phyloP scores from a whole-genome alignment of 1,140 invertebrate species.

The Stratiolaelaps scimitus region DNA sequence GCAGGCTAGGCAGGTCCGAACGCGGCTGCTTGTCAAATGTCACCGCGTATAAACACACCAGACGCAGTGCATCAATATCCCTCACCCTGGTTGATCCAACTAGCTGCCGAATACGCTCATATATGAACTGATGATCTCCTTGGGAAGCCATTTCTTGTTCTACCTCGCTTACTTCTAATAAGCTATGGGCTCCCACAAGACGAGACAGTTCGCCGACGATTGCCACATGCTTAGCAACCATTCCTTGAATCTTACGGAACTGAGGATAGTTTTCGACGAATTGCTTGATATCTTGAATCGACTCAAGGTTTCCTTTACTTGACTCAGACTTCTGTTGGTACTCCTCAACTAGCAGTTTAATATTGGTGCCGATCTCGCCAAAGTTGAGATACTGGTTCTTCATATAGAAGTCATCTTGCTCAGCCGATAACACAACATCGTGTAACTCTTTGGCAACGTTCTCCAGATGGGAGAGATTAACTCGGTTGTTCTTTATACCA shows the following conservation, averaged over 20 bases:
- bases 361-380: conserved; percentile 93
- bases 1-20: conserved; percentile 11
- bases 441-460: conserved; percentile 62
- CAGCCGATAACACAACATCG: conserved; percentile 81
- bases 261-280: conserved; percentile 97
- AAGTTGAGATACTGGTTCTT: conserved; percentile 93
- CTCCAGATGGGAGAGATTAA: conserved; percentile 68
- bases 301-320: conserved; percentile 93
- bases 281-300: conserved; percentile 94
- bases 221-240: conserved; percentile 91
- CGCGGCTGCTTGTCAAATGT: conserved; percentile 68
- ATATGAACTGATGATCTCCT: conserved; percentile 58
- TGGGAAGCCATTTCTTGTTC: conserved; percentile 92
- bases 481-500: conserved; percentile 85
- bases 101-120: conserved; percentile 57
- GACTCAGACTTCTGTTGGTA: conserved; percentile 91
- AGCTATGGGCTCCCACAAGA: conserved; percentile 58
- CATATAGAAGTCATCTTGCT: conserved; percentile 95
- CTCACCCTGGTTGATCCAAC: conserved; percentile 56
- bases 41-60: conserved; percentile 84
- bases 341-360: conserved; percentile 92
- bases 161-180: conserved; percentile 84
- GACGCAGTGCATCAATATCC: conserved; percentile 63
- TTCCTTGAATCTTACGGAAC: conserved; percentile 98
- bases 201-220: conserved; percentile 85